A percentile compares a stretch with the other conserved stretches of the same genome.
phyloP scores from a whole-genome alignment of 2,113 vertebrate genomes.

The Fulmarus glacialis region DNA sequence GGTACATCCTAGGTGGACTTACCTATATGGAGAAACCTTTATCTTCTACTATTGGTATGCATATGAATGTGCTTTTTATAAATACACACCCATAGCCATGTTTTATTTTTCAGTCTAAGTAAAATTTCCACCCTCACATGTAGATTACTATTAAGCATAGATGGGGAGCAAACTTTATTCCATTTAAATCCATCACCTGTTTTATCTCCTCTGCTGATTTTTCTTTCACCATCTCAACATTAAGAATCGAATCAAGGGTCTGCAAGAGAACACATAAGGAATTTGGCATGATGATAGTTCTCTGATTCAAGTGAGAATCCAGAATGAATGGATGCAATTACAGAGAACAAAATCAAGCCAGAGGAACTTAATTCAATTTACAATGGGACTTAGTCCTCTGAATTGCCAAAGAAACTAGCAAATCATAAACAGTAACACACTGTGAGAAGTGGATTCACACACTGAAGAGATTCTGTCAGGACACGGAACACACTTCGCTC shows the following conservation, averaged over 20 bases:
- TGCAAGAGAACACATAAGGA: conserved; percentile 59
- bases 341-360: background rate
- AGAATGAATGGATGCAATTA: background rate
- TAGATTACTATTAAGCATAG: background rate
- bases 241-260: conserved; percentile 90
- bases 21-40: background rate
- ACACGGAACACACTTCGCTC: background rate
- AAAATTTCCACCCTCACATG: background rate
- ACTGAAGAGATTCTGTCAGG: background rate
- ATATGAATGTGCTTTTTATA: background rate
- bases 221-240: conserved; percentile 88
- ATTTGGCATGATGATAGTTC: background rate
- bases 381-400: background rate
- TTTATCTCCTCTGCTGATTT: conserved; percentile 87
- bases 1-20: background rate
- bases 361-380: background rate
- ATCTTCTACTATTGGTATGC: background rate
- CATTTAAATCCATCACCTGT: conserved; percentile 79
- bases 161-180: background rate
- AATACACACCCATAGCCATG: background rate
- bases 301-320: background rate
- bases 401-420: background rate
- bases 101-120: background rate
- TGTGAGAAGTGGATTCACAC: background rate
- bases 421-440: background rate